Base-by-base conservation (phyloP, 2,113 vertebrate genomes). In the Atherinomorus stipes region DNA sequence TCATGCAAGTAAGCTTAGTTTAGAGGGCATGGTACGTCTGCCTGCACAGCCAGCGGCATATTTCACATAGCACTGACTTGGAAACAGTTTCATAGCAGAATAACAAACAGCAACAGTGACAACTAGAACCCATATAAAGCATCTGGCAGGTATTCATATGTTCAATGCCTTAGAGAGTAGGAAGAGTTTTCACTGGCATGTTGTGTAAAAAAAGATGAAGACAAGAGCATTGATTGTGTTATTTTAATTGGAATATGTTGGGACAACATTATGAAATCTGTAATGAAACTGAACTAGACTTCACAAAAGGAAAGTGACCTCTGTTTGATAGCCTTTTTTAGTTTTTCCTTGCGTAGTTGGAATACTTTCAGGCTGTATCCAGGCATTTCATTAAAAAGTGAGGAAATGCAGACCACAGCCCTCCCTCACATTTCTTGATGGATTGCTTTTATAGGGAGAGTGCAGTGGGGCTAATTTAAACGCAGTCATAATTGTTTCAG, bases 331-430 rank as follows among this genome's bases (percentile, higher is more conserved):
- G 53, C 23, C 44, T 76, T 4, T 70, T 45, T 23, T 38, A 11
- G 7, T 60, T 54, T 44, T 53, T 50, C 65, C 58, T 21, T 15
- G 4, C 60, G 78, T 23, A 19, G 44, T 44, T 71, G 56, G 63
- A 73, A 21, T 45, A 2, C 22, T 50, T 78, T 85, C 45, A 64
- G 61, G 74, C 74, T 70, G 37, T 31, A 68, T 71, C 51, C 78
- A 77, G 69, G 83, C 75, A 61, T 80, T 83, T 85, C 66, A 85
- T 87, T 67, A 82, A 79, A 52, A 73, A 28, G 65, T 80, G 75
- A 84, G 68, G 64, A 84, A 84, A 82, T 45, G 54, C 77, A 85
- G 78, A 75, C 80, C 74, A 1, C 84, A 83, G 72, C 69, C n/a
- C 73, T 63, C 67, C 67, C 64, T 78, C 65, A 47, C 69, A 77